These are phyloP conservation scores for Rhinichthys osculus DNA, from an alignment of 2,797 vertebrate genomes.

Conservation along the genomic window DNA sequence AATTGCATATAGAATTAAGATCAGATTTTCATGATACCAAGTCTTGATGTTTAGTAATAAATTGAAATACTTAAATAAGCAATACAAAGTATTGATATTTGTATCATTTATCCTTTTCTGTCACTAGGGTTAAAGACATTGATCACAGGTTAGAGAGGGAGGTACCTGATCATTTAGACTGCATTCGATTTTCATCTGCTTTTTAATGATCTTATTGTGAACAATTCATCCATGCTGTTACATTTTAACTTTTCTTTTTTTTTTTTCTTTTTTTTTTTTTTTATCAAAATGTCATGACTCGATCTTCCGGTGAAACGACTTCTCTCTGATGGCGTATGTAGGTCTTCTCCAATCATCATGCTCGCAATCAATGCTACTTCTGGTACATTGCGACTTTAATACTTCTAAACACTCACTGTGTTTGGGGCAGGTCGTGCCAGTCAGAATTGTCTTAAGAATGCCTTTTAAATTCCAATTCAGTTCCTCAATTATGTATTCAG, in stretches of 20 bases:
- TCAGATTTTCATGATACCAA: neutral
- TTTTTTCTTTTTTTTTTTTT: neutral
- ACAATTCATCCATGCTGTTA: neutral
- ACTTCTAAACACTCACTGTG: neutral
- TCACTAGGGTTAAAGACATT: neutral
- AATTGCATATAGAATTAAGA: neutral
- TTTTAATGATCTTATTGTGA: neutral
- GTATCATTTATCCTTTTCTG: neutral
- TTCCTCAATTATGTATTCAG: too few relatives aligned
- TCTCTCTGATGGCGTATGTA: neutral
- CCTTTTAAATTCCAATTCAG: neutral
- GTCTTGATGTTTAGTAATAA: neutral
- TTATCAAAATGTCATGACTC: neutral
- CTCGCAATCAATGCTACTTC: too few relatives aligned
- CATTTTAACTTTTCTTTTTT: neutral
- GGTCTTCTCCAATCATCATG: neutral
- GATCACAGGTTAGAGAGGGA: neutral
- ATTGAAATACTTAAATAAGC: neutral
- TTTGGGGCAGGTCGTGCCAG: neutral
- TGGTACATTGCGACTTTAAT: neutral
- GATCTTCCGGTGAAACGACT: neutral
- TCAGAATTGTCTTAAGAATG: neutral
- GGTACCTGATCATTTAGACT: neutral
- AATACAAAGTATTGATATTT: neutral
- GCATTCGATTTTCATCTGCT: neutral